Conservation (phyloP, 2,888 invertebrate species). For the Bruchidius siliquastri region DNA sequence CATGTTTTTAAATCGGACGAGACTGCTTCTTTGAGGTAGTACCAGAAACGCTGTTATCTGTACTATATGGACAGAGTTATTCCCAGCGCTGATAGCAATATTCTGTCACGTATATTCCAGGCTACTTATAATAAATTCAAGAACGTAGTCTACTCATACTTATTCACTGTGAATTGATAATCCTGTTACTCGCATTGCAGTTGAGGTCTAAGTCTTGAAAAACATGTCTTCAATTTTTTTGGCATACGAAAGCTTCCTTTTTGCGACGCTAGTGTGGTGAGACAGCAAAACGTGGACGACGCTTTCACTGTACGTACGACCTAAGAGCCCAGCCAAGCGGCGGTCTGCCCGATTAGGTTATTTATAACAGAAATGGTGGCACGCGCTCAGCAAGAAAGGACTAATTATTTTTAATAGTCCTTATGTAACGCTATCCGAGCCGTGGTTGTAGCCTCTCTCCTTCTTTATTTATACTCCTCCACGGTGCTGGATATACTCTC, state of each 20-base stretch:
- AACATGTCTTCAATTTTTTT: too few relatives aligned
- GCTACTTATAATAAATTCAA: too few relatives aligned
- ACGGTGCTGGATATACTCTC: neutral
- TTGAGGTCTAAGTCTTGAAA: too few relatives aligned
- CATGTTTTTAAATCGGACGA: too few relatives aligned
- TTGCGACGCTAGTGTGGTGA: neutral
- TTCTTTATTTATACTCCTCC: neutral
- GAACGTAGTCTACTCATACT: too few relatives aligned
- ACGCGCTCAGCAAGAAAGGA: slow-evolving; percentile 41
- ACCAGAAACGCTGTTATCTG: too few relatives aligned
- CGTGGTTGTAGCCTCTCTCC: neutral
- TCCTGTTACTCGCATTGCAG: too few relatives aligned
- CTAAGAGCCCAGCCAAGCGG: neutral
- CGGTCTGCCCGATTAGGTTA: slow-evolving; percentile 34
- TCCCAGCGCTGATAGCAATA: too few relatives aligned
- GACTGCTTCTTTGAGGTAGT: too few relatives aligned
- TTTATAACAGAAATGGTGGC: slow-evolving; percentile 38
- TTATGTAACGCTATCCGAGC: slow-evolving; percentile 31
- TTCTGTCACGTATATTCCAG: too few relatives aligned
- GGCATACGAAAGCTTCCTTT: neutral
- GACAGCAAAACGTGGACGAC: neutral
- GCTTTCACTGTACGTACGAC: neutral
- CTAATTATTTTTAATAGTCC: slow-evolving; percentile 44
- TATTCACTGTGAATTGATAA: too few relatives aligned
- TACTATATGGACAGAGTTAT: too few relatives aligned